These are phyloP conservation scores for Mellivora capensis DNA, from an alignment of 2,113 vertebrate species.

Conservation along the genomic window DNA sequence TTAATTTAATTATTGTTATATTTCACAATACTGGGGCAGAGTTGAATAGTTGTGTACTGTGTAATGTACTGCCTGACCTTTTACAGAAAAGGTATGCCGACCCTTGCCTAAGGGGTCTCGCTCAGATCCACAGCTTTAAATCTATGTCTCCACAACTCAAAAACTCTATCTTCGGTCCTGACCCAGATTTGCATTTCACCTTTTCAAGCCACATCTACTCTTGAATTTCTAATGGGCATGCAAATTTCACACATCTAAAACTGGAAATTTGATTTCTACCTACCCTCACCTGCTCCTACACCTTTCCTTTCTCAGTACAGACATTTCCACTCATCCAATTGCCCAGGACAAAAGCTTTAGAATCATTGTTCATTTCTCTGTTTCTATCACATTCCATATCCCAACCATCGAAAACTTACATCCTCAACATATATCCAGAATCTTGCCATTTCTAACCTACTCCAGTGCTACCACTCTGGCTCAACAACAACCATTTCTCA, in stretches of 20 bases:
- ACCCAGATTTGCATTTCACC: neutral
- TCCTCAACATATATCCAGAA: neutral
- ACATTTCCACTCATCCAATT: neutral
- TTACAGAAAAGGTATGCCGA: neutral
- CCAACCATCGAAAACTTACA: neutral
- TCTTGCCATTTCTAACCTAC: neutral
- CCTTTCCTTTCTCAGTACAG: neutral
- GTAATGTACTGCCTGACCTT: neutral
- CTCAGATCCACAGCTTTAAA: neutral
- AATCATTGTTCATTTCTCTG: neutral
- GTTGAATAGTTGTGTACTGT: neutral
- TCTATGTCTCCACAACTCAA: neutral
- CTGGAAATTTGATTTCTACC: neutral
- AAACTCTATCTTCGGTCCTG: neutral
- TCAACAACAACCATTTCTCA: neutral
- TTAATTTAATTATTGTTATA: neutral
- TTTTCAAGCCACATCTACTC: neutral
- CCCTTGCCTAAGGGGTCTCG: neutral
- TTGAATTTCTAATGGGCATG: neutral
- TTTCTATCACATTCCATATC: neutral
- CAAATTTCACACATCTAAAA: neutral
- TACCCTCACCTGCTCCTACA: neutral
- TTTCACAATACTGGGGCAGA: neutral
- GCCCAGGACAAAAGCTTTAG: neutral
- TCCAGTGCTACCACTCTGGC: neutral